Evolutionary conservation across 2,888 invertebrate species (phyloP), one percentile per base, ranked within the genome.

Genomic region (Horisme vitalbata): DNA sequence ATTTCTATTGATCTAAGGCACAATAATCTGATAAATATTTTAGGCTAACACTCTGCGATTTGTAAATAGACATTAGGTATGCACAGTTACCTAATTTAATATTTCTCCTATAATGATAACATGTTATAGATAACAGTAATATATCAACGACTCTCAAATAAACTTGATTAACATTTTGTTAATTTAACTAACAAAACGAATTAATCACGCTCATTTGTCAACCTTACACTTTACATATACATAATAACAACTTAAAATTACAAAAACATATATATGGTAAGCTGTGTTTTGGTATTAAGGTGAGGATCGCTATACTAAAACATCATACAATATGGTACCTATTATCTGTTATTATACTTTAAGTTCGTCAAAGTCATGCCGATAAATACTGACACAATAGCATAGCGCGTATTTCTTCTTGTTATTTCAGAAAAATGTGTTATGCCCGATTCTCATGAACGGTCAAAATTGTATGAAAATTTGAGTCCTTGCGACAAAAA

Each of bases 271-370:
- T 84, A 54, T 56, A 54, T 89, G 89, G 89, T 89, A 89, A 89
- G 86, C 85, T 84, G 89, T 88, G 83, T 84, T 89, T 89, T 89
- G 89, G 89, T 89, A 88, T 89, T 80, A 79, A 84, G 81, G 84
- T 88, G 88, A 89, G 86, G 87, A 83, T 76, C 71, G 81, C 85
- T 87, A 86, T 65, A 61, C 84, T 85, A 87, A 57, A 51, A 52
- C 48, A 55, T 49, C 41, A 30, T 50, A 41, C 11, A 33, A 20
- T 18, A 27, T 38, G 45, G 45, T 45, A 45, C 34, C 27, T 35
- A 43, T 32, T 23, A 23, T 15, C 14, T 35, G 45, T 41, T 18
- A 18, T 18, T 5, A 21, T 18, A 37, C 31, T 36, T 31, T 24
- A 44, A 20, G 20, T n/a, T n/a, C n/a, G n/a, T n/a, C n/a, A n/a